A percentile compares a stretch with the other conserved stretches of the same genome.
Evolutionary conservation across 2,113 vertebrate genomes (phyloP).

Genomic region (Eptatretus burgeri): DNA sequence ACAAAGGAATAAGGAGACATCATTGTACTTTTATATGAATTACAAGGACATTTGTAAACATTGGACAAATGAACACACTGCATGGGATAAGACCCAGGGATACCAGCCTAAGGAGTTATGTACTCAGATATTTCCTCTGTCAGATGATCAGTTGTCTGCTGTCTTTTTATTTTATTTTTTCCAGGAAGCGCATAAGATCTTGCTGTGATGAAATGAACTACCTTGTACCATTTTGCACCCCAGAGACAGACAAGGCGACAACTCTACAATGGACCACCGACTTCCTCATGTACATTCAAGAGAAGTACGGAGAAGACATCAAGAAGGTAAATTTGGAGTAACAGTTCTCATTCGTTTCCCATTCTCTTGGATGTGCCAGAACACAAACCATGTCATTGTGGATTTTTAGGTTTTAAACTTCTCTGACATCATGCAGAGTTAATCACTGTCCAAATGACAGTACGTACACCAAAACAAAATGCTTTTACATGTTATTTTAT

Average conservation of each 20-base stretch:
- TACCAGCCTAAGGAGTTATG: background rate
- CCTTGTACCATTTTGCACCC: conserved; percentile 47
- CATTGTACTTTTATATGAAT: no score
- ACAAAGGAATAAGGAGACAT: background rate
- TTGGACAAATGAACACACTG: background rate
- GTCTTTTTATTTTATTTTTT: conserved; percentile 10
- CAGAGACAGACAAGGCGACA: conserved; percentile 48
- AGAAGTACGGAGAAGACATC: conserved; percentile 35
- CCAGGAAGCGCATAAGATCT: conserved; percentile 44
- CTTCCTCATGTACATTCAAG: conserved; percentile 48
- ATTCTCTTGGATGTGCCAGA: no score
- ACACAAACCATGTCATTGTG: no score
- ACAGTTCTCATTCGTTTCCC: no score
- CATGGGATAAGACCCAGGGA: background rate
- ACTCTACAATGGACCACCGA: conserved; percentile 56
- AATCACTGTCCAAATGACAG: no score
- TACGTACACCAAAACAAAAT: no score
- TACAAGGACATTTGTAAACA: no score
- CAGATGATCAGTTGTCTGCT: background rate
- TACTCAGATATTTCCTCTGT: background rate
- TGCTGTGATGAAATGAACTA: conserved; percentile 66
- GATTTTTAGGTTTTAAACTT: no score
- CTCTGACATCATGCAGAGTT: no score
- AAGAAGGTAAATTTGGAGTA: conserved; percentile 27
- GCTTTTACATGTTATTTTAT: no score